A percentile compares a stretch with the other conserved stretches of the same genome.
Evolutionary conservation across 2,888 invertebrate species (phyloP).

Genomic region (Paralinhomoeus sp.): DNA sequence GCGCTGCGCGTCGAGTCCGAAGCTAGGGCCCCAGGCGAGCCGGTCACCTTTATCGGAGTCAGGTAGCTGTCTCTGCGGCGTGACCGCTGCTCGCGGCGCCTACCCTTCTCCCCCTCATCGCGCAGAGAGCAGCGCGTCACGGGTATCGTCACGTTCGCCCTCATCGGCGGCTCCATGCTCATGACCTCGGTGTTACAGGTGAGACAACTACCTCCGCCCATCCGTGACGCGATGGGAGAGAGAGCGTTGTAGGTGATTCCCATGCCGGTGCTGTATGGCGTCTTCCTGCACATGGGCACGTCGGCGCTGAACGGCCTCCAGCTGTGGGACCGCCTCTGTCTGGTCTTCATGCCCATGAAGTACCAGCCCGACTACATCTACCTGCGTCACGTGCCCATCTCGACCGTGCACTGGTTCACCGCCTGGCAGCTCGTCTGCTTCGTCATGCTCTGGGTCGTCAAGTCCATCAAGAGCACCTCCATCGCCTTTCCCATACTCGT

Average conservation of each 20-base stretch:
- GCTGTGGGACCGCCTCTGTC: conserved; percentile 76
- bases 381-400: conserved; percentile 77
- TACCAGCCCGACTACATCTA: conserved; percentile 97
- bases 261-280: conserved; percentile 90
- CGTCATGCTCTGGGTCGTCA: conserved; percentile 65
- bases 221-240: too few relatives aligned
- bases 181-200: conserved; percentile 44
- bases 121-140: conserved; percentile 66
- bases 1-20: conserved; percentile 81
- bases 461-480: conserved; percentile 70
- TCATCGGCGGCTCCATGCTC: conserved; percentile 75
- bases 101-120: too few relatives aligned
- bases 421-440: conserved; percentile 65
- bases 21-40: conserved; percentile 87
- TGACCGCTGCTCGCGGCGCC: neutral
- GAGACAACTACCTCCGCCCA: too few relatives aligned
- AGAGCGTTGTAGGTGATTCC: conserved; percentile 47
- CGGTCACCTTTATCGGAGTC: conserved; percentile 80
- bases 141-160: conserved; percentile 68
- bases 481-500: conserved; percentile 87
- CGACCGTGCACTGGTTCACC: conserved; percentile 73
- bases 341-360: conserved; percentile 91
- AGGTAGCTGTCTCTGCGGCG: conserved; percentile 27
- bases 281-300: conserved; percentile 88
- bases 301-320: conserved; percentile 72